Evolutionary conservation across 2,113 vertebrate species (phyloP), one percentile per base, ranked within the genome.

Genomic region (Thermophis baileyi): DNA sequence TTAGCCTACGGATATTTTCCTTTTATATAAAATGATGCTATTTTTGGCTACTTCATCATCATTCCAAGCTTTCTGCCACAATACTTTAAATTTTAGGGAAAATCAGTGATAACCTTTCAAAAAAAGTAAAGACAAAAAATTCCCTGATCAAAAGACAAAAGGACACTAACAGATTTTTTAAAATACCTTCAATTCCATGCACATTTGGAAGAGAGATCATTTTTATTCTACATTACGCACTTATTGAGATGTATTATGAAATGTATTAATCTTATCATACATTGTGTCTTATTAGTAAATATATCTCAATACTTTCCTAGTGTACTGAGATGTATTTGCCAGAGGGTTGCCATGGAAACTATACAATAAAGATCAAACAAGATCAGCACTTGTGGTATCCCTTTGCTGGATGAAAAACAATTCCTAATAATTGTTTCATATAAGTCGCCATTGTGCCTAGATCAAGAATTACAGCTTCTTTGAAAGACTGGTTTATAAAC

Each of bases 31-130:
- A 81, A 44, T 44, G 18, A 81, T 81, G 69, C 18, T 81, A 40
- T 44, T 44, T 22, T 44, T 44, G 18, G 18, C 35, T 81, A 22
- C 74, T 44, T n/a, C 57, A 20, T 90, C 24, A 24, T 74, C 20
- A n/a, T 63, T 69, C 47, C 30, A 94, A 91, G n/a, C 86, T 74
- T 94, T 94, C 89, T 93, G 12, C 35, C 35, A 46, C 6, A 22
- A 35, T 3, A 30, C 3, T 86, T 86, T 40, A 6, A 51, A 85
- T 69, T 3, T 57, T 74, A 81, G 0, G 0, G 10, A 30, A 91
- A 22, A 27, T 85, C 30, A 35, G 30, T 51, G 86, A 20, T n/a
- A 20, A n/a, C 1, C 27, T 51, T n/a, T 49, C 86, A 87, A 87
- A 18, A 87, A 20, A 88, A 55, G 8, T 46, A 49, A 47, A 63